Percentiles rank a stretch among this genome's conserved stretches.
Evolutionary conservation across 2,888 invertebrate species (phyloP).

Genomic region (Noctua janthe): DNA sequence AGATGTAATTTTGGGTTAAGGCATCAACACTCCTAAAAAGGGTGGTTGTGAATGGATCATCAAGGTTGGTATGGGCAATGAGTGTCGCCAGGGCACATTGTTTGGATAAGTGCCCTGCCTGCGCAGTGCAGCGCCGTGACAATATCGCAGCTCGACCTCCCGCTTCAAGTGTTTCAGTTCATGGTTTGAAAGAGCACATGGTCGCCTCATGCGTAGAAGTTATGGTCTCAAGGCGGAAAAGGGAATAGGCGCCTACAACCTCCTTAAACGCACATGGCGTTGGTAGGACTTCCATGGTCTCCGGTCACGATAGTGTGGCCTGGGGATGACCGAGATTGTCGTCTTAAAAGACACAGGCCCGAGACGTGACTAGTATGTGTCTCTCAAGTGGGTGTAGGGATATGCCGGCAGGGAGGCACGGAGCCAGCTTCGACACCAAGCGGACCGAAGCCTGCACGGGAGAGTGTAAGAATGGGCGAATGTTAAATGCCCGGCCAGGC

Average conservation of each 20-base stretch:
- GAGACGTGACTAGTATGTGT: too few species aligned
- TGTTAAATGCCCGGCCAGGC: background rate
- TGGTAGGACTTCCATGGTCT: background rate
- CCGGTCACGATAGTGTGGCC: too few species aligned
- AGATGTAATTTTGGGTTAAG: background rate
- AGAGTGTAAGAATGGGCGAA: background rate
- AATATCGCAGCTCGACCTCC: too few species aligned
- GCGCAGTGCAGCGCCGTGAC: too few species aligned
- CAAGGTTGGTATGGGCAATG: background rate
- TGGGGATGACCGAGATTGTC: too few species aligned
- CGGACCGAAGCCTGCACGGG: too few species aligned
- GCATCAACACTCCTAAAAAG: background rate
- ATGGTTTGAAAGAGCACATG: too few species aligned
- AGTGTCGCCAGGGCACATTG: background rate
- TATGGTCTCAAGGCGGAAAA: background rate
- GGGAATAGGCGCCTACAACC: background rate
- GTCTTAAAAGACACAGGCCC: too few species aligned
- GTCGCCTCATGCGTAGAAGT: background rate
- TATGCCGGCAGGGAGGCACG: too few species aligned
- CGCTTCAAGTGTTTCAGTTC: too few species aligned
- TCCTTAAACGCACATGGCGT: background rate
- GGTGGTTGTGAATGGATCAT: background rate
- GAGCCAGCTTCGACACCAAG: too few species aligned
- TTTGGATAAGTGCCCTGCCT: background rate
- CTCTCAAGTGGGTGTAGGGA: too few species aligned